A percentile compares a stretch with the other conserved stretches of the same genome.
Conservation (phyloP, 2,113 vertebrate species). For the Nerophis ophidion region DNA sequence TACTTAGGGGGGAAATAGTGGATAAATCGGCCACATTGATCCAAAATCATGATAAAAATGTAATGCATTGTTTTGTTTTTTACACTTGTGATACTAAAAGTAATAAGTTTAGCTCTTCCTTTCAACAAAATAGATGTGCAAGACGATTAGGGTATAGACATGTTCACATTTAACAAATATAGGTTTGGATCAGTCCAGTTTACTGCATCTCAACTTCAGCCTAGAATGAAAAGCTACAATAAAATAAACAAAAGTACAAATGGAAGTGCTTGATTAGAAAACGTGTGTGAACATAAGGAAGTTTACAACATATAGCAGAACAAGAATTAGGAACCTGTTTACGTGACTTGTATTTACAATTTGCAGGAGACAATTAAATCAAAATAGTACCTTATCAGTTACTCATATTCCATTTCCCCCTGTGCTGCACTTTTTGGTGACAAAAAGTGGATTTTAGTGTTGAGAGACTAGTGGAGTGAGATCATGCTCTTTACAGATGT, state of each 20-base stretch:
- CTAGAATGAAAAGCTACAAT: slow-evolving; percentile 32
- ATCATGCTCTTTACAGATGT: slow-evolving; percentile 24
- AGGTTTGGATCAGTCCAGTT: slow-evolving; percentile 15
- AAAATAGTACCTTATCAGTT: slow-evolving; percentile 9
- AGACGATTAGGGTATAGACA: slow-evolving; percentile 5
- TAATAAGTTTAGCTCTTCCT: slow-evolving; percentile 8
- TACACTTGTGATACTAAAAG: slow-evolving; percentile 22
- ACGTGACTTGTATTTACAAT: slow-evolving; percentile 50
- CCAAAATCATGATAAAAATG: slow-evolving; percentile 29
- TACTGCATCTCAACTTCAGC: slow-evolving; percentile 14
- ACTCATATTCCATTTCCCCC: slow-evolving; percentile 6
- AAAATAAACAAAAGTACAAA: slow-evolving; percentile 21
- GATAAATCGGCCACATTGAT: slow-evolving; percentile 40
- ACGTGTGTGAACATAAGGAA: slow-evolving; percentile 23
- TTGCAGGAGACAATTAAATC: slow-evolving; percentile 29
- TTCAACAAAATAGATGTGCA: background rate
- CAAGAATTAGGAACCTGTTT: slow-evolving; percentile 20
- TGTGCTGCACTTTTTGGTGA: slow-evolving; percentile 7
- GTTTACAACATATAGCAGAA: slow-evolving; percentile 29
- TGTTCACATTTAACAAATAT: slow-evolving; percentile 11
- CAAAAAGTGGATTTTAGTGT: slow-evolving; percentile 10
- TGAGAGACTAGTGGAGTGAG: slow-evolving; percentile 20
- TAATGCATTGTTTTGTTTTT: slow-evolving; percentile 8
- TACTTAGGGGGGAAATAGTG: slow-evolving; percentile 50
- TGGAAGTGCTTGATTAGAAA: slow-evolving; percentile 13